Conservation (phyloP, 2,888 invertebrate genomes). For the Phorcus lineatus region DNA sequence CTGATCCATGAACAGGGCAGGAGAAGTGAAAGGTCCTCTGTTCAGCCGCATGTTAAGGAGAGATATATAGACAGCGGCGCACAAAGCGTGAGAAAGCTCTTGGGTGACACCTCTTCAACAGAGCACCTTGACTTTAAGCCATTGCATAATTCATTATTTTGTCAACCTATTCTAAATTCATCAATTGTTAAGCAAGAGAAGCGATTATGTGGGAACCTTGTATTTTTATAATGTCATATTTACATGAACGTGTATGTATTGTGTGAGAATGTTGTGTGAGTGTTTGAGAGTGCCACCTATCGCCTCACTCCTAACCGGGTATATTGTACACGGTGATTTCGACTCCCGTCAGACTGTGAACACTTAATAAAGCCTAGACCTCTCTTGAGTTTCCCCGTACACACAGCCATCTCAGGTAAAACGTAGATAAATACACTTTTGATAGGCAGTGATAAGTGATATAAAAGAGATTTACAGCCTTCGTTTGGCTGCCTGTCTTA, state of each 20-base stretch:
- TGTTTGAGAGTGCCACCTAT: too few relatives aligned
- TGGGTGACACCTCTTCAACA: background rate
- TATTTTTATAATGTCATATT: too few relatives aligned
- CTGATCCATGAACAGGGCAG: background rate
- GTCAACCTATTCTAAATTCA: background rate
- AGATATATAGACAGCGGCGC: background rate
- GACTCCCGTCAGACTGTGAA: background rate
- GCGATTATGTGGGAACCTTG: background rate
- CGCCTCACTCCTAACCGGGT: too few relatives aligned
- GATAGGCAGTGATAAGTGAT: conserved; percentile 25
- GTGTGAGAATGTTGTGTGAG: too few relatives aligned
- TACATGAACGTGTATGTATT: too few relatives aligned
- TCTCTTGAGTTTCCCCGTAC: background rate
- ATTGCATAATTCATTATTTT: conserved; percentile 23
- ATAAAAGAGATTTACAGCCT: conserved; percentile 27
- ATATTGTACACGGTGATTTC: background rate
- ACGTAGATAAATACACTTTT: conserved; percentile 25
- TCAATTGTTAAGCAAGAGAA: background rate
- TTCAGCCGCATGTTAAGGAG: background rate
- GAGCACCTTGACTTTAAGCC: conserved; percentile 7
- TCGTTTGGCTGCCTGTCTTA: conserved; percentile 11
- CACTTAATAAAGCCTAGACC: background rate
- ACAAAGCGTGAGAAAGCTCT: conserved; percentile 22
- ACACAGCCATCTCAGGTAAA: background rate
- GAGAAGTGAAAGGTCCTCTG: background rate